Evolutionary conservation across 2,113 vertebrate genomes (phyloP).

Genomic region (Heterochromis multidens): DNA sequence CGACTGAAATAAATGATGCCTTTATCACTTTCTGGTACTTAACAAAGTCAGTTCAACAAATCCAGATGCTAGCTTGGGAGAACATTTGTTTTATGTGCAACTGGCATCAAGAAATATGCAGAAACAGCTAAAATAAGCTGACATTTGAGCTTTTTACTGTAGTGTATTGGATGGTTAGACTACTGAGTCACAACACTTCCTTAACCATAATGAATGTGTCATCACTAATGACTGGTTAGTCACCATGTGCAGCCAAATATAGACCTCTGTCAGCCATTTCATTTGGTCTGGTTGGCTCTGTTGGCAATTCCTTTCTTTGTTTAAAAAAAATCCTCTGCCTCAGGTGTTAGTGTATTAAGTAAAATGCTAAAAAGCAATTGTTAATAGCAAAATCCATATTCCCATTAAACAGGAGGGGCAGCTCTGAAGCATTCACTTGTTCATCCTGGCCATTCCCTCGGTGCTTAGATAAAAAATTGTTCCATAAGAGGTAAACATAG

Average conservation of each 20-base stretch:
- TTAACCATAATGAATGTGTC: conserved; percentile 4
- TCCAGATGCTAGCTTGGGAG: not conserved
- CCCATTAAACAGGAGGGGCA: not conserved
- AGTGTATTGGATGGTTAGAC: not conserved
- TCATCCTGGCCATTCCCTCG: not conserved
- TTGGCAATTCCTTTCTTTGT: not conserved
- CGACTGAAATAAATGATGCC: not conserved
- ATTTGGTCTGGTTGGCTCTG: not conserved
- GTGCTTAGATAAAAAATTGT: not conserved
- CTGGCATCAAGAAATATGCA: not conserved
- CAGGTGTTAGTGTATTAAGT: not conserved
- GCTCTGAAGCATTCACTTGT: not conserved
- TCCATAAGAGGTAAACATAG: not conserved
- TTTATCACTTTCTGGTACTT: not conserved
- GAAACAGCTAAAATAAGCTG: not conserved
- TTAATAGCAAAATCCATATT: not conserved
- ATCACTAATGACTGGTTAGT: conserved; percentile 5
- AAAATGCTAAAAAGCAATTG: not conserved
- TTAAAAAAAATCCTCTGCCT: not conserved
- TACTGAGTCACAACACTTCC: not conserved
- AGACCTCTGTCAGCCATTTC: not conserved
- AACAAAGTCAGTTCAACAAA: not conserved
- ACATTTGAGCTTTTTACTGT: not conserved
- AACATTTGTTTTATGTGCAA: not conserved
- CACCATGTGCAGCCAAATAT: not conserved